Conservation (phyloP, 1,140 invertebrate genomes). For the Dermatophagoides farinae region DNA sequence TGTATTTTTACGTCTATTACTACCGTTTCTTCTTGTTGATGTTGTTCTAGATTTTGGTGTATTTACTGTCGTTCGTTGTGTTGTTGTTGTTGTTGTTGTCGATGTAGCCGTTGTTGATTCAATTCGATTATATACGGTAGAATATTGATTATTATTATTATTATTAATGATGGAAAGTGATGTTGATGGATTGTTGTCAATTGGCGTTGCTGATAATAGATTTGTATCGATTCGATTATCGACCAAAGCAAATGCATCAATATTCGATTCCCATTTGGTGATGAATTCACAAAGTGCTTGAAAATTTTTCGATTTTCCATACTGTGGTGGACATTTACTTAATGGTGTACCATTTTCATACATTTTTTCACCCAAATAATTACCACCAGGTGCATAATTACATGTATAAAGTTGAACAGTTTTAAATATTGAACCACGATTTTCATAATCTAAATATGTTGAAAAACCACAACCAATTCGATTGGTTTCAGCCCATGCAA, state of each 20-base stretch:
- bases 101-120: background rate
- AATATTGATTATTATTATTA: background rate
- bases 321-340: conserved; percentile 5
- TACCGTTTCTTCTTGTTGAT: background rate
- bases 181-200: too few relatives aligned
- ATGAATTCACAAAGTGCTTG: background rate
- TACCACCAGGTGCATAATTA: conserved; percentile 20
- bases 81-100: background rate
- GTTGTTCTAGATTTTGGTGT: background rate
- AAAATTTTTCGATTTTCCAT: background rate
- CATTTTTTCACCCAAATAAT: conserved; percentile 1
- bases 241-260: too few relatives aligned
- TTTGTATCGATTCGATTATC: too few relatives aligned
- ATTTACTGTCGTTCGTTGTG: background rate
- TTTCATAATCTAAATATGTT: conserved; percentile 5
- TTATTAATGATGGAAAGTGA: background rate
- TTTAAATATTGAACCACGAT: conserved; percentile 5
- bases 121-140: background rate
- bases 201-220: too few relatives aligned
- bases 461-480: conserved; percentile 18
- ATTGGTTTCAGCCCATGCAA: conserved; percentile 16
- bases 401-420: conserved; percentile 17
- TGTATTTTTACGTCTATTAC: background rate
- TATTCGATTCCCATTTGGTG: too few relatives aligned
- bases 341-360: conserved; percentile 10